phyloP scores from a whole-genome alignment of 2,113 vertebrate genomes.

The Brevimyrus niger region DNA sequence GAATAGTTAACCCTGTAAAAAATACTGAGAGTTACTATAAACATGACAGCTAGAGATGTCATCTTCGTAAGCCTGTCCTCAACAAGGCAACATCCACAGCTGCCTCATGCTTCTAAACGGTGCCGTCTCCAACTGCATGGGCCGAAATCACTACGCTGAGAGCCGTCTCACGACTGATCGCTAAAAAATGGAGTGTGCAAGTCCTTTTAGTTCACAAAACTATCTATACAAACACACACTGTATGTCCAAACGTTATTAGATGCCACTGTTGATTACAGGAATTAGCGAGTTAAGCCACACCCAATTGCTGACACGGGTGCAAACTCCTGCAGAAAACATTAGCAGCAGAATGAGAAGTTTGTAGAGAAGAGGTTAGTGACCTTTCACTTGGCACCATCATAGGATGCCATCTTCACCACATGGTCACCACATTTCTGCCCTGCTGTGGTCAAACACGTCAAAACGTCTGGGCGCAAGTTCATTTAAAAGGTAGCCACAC shows the following conservation, averaged over 20 bases:
- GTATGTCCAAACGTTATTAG: not conserved
- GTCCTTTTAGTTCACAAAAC: not conserved
- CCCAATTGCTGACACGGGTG: not conserved
- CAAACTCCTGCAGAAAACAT: not conserved
- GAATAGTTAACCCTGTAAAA: not conserved
- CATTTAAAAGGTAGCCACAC: not conserved
- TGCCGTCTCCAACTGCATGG: not conserved
- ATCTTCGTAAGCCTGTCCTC: not conserved
- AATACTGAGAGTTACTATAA: not conserved
- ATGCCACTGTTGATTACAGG: not conserved
- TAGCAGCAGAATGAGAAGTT: not conserved
- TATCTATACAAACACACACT: not conserved
- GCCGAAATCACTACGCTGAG: not conserved
- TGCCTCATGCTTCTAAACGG: not conserved
- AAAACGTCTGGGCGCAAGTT: not conserved
- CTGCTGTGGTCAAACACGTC: not conserved
- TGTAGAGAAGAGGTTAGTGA: not conserved
- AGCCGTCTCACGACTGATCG: not conserved
- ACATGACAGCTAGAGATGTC: not conserved
- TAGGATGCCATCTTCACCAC: not conserved
- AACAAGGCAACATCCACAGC: not conserved
- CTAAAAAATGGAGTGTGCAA: not conserved
- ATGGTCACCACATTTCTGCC: not conserved
- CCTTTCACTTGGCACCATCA: not conserved
- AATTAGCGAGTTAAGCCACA: not conserved